Percentiles rank a stretch among this genome's conserved stretches.
These are phyloP conservation scores for Bilobella aurantiaca DNA, from an alignment of 1,140 invertebrate species.

Conservation along the genomic window DNA sequence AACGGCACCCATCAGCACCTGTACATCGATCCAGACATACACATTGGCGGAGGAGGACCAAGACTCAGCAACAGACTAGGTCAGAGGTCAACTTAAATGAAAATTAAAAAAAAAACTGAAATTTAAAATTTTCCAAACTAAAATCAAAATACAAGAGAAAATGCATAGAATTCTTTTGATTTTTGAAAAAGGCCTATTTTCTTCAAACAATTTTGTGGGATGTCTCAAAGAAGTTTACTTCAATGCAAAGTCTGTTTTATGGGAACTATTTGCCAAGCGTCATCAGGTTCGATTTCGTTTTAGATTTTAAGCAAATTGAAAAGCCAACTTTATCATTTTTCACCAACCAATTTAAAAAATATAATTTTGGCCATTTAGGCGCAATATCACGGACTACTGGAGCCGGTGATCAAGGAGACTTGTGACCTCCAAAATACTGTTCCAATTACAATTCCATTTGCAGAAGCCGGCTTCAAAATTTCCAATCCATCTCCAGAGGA, in stretches of 20 bases:
- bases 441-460: conserved; percentile 82
- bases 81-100: conserved; percentile 17
- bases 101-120: background rate
- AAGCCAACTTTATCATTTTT: too few species aligned
- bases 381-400: conserved; percentile 40
- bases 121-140: background rate
- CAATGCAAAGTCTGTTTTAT: conserved; percentile 80
- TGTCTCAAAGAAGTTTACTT: conserved; percentile 84
- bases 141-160: background rate
- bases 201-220: conserved; percentile 56
- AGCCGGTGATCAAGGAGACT: conserved; percentile 19
- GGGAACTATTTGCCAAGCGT: conserved; percentile 67
- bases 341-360: background rate
- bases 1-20: conserved; percentile 62
- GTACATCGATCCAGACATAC: conserved; percentile 85
- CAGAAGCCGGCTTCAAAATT: conserved; percentile 74
- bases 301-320: too few species aligned
- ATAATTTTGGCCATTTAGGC: conserved; percentile 48
- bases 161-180: background rate
- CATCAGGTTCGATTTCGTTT: too few species aligned
- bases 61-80: conserved; percentile 51
- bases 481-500: conserved; percentile 53
- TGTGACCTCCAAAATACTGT: conserved; percentile 53
- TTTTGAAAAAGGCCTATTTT: conserved; percentile 41
- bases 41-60: conserved; percentile 69